phyloP scores from a whole-genome alignment of 2,797 vertebrate genomes.

The Gila robusta region DNA sequence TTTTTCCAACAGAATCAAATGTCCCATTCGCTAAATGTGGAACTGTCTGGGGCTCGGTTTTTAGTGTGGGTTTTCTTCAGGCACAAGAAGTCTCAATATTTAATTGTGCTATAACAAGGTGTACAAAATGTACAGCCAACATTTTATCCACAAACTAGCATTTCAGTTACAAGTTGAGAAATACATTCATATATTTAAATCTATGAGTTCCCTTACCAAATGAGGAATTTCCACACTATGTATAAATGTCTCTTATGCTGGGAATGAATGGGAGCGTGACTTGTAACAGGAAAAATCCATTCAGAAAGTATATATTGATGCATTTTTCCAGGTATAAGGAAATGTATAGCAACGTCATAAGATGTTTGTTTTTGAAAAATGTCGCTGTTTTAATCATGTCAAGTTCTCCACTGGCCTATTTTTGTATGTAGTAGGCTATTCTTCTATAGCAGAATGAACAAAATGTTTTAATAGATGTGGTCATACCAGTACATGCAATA shows the following conservation, averaged over 20 bases:
- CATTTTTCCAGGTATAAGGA: constrained; percentile 37
- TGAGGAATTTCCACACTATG: constrained; percentile 65
- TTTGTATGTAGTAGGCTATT: constrained; percentile 33
- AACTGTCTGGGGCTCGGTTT: not conserved
- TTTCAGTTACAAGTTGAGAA: not conserved
- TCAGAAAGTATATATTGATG: constrained; percentile 43
- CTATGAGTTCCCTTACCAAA: not conserved
- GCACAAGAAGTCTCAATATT: not conserved
- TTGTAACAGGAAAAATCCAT: constrained; percentile 47
- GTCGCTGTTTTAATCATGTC: constrained; percentile 30
- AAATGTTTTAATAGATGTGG: constrained; percentile 59
- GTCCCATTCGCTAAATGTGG: not conserved
- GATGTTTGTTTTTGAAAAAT: constrained; percentile 6
- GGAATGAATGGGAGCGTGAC: constrained; percentile 42
- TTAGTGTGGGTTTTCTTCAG: not conserved
- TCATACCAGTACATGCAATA: constrained; percentile 53
- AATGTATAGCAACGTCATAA: constrained; percentile 39
- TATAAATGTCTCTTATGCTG: constrained; percentile 52
- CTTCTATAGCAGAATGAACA: constrained; percentile 51
- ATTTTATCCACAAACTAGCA: not conserved
- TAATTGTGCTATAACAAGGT: not conserved
- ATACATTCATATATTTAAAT: not conserved
- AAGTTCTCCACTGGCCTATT: constrained; percentile 33
- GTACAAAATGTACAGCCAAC: constrained; percentile 6
- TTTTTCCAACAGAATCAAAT: not conserved